These are phyloP conservation scores for Mormyrus iriodes DNA, from an alignment of 2,113 vertebrate genomes.

Conservation along the genomic window DNA sequence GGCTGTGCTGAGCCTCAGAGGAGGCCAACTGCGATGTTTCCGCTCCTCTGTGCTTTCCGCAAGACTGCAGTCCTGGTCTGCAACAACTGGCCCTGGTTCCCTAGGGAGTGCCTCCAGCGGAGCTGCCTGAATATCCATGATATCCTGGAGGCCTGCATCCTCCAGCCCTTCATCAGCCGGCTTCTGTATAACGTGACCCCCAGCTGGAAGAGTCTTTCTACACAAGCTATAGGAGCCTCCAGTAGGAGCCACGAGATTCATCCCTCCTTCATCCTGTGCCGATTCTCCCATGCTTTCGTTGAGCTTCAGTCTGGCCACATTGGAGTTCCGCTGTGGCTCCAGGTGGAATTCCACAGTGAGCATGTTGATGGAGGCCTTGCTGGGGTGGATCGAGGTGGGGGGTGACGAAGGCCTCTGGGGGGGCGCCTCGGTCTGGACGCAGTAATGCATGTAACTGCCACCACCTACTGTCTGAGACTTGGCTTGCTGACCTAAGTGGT, in stretches of 20 bases:
- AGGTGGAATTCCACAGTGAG: slow-evolving; percentile 32
- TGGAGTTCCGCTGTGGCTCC: slow-evolving; percentile 61
- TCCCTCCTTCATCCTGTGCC: neutral
- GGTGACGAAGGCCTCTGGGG: neutral
- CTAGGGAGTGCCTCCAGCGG: neutral
- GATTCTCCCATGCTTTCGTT: slow-evolving; percentile 54
- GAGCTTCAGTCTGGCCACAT: slow-evolving; percentile 42
- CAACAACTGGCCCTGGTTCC: slow-evolving; percentile 41
- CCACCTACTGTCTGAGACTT: neutral
- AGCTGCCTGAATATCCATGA: neutral
- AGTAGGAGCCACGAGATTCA: neutral
- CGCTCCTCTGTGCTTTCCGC: slow-evolving; percentile 56
- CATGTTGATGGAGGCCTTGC: neutral
- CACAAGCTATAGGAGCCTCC: slow-evolving; percentile 55
- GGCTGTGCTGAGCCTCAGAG: slow-evolving; percentile 64
- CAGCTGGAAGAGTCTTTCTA: slow-evolving; percentile 51
- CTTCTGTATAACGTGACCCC: neutral
- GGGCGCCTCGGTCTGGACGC: neutral
- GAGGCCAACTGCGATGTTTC: slow-evolving; percentile 80
- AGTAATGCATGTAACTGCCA: neutral
- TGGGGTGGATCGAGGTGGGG: neutral
- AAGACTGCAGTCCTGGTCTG: slow-evolving; percentile 57
- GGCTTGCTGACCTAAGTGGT: slow-evolving; percentile 55
- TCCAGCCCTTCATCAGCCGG: slow-evolving; percentile 8
- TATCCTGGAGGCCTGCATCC: accelerated